A percentile compares a stretch with the other conserved stretches of the same genome.
Evolutionary conservation across 2,797 vertebrate genomes (phyloP).

Genomic region (Geotrypetes seraphini): DNA sequence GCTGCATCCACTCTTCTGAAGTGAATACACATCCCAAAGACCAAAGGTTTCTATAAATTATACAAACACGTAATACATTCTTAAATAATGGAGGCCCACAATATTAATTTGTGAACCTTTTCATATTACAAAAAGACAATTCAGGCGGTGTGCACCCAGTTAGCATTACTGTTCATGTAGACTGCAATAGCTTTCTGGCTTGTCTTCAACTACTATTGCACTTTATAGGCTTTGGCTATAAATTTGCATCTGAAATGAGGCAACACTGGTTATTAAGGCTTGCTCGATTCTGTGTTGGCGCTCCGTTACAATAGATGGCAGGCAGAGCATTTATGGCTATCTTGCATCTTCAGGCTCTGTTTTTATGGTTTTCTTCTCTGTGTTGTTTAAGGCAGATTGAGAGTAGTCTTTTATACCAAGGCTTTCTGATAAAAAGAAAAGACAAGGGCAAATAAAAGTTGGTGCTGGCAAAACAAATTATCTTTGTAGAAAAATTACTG

Average conservation of each 20-base stretch:
- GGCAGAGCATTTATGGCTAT: slow-evolving; percentile 72
- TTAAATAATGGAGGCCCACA: slow-evolving; percentile 66
- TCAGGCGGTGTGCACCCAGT: slow-evolving; percentile 56
- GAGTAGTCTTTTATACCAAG: slow-evolving; percentile 76
- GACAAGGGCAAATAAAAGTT: neutral
- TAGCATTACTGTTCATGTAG: slow-evolving; percentile 46
- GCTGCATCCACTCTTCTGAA: slow-evolving; percentile 53
- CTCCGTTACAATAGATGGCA: slow-evolving; percentile 37
- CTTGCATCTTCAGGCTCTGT: slow-evolving; percentile 93
- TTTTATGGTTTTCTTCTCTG: slow-evolving; percentile 91
- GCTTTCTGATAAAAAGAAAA: slow-evolving; percentile 62
- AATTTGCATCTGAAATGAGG: slow-evolving; percentile 74
- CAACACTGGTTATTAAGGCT: slow-evolving; percentile 99
- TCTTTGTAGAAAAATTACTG: too few relatives aligned
- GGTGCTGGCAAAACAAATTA: neutral
- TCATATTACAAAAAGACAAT: slow-evolving; percentile 41
- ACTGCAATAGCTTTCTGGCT: slow-evolving; percentile 36
- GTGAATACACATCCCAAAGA: slow-evolving; percentile 43
- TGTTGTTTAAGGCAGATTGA: slow-evolving; percentile 68
- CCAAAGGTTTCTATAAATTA: slow-evolving; percentile 61
- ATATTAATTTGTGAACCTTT: slow-evolving; percentile 55
- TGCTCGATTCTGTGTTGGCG: slow-evolving; percentile 73
- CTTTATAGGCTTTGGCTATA: slow-evolving; percentile 66
- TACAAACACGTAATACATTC: slow-evolving; percentile 62
- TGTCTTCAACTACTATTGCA: slow-evolving; percentile 43